Base-by-base conservation (phyloP, 2,797 vertebrate genomes). In the Huso huso region DNA sequence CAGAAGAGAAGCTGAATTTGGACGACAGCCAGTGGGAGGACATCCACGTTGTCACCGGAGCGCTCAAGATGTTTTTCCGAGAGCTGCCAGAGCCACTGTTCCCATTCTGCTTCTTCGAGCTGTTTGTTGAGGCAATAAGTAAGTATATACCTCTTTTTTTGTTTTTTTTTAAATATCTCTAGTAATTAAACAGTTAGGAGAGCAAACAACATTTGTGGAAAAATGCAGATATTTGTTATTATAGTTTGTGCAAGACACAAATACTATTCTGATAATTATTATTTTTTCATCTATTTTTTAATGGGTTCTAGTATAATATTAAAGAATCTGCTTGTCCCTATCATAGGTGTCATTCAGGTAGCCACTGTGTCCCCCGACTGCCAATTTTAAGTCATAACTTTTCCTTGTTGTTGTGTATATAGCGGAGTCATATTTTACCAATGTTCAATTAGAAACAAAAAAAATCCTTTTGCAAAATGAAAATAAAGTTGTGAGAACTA, bases 1-100 rank as follows among this genome's bases (percentile, higher is more conserved):
- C 96, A 93, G 93, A 97, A 98, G 96, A 99, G 93, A 91, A 87
- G 82, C 90, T 85, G 91, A 90, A 92, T 93, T 97, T 99, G 95
- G 95, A 98, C 85, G 93, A 88, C 93, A 93, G 94, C 95, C 96
- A 98, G 92, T 96, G 89, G 92, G 91, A 94, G 92, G 93, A 91
- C 90, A 91, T 94, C 92, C 92, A 92, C 85, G 90, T 92, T 91
- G 90, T 94, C 90, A 91, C 93, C 68, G 96, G 95, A 86, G 95
- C 95, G 90, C 92, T 94, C 91, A 94, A 96, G 93, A 95, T 95
- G 93, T 91, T 92, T 87, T 96, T 97, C 90, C 91, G 94, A 77
- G 92, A 92, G 87, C 91, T 97, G 81, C 92, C 95, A 69, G 95
- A 98, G 82, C 96, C 95, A 8, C 89, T 97, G 80, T 95, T 98